These are phyloP conservation scores for Nemotelus pantherinus DNA, from an alignment of 2,888 invertebrate genomes.

Conservation along the genomic window DNA sequence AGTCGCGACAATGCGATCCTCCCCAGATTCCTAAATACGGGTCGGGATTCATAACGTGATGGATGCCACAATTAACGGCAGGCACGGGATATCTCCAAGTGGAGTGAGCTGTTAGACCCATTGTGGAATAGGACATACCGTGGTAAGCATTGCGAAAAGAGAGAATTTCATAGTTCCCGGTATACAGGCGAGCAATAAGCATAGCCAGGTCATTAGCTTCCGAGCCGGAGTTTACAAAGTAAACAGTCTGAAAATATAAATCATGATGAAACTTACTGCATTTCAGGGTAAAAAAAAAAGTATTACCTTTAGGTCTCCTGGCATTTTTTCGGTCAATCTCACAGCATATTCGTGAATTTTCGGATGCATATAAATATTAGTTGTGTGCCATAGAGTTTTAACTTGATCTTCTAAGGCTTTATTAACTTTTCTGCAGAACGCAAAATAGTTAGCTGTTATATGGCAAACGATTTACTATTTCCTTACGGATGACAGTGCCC, in stretches of 20 bases:
- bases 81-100: slow-evolving; percentile 82
- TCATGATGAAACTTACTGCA: slow-evolving; percentile 6
- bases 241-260: slow-evolving; percentile 74
- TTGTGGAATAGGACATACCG: slow-evolving; percentile 86
- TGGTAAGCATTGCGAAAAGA: slow-evolving; percentile 92
- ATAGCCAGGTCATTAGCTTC: slow-evolving; percentile 97
- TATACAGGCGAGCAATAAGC: slow-evolving; percentile 85
- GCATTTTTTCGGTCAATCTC: slow-evolving; percentile 81
- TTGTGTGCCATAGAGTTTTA: slow-evolving; percentile 88
- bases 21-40: slow-evolving; percentile 92
- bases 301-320: slow-evolving; percentile 82
- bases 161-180: slow-evolving; percentile 84
- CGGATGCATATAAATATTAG: slow-evolving; percentile 90
- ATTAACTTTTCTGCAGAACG: slow-evolving; percentile 79
- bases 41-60: slow-evolving; percentile 93
- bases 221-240: slow-evolving; percentile 95
- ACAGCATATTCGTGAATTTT: slow-evolving; percentile 91
- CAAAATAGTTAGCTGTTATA: slow-evolving; percentile 32
- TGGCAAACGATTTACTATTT: no score
- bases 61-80: slow-evolving; percentile 74
- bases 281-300: background rate
- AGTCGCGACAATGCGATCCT: slow-evolving; percentile 87
- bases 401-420: slow-evolving; percentile 82
- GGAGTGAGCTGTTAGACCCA: slow-evolving; percentile 83
- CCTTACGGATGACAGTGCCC: slow-evolving; percentile 98